phyloP scores from a whole-genome alignment of 2,113 vertebrate genomes.

The Ctenomys sociabilis region DNA sequence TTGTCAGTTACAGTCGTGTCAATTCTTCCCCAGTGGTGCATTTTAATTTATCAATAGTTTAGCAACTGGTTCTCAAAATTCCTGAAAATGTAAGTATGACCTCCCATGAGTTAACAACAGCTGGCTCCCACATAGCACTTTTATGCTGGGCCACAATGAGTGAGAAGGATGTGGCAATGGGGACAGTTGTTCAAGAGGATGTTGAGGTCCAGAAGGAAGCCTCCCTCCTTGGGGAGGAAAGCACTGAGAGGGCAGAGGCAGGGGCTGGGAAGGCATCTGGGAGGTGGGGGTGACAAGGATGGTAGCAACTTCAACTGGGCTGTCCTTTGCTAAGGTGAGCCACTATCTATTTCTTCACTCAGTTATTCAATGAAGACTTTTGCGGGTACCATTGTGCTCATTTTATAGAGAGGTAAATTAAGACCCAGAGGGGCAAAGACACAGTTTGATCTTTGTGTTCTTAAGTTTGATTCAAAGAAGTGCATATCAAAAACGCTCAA shows the following conservation, averaged over 20 bases:
- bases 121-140: neutral
- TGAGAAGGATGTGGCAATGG: neutral
- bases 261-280: neutral
- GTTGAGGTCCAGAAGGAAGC: neutral
- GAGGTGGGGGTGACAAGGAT: neutral
- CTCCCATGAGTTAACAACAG: neutral
- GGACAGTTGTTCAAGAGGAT: neutral
- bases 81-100: neutral
- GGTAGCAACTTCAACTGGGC: neutral
- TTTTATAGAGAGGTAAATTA: neutral
- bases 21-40: neutral
- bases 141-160: neutral
- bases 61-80: neutral
- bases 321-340: neutral
- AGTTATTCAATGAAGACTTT: neutral
- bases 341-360: neutral
- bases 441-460: neutral
- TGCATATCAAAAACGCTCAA: neutral
- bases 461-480: neutral
- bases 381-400: neutral
- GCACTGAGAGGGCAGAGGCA: neutral
- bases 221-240: neutral
- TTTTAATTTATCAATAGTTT: neutral
- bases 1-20: neutral
- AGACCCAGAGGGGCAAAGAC: neutral